phyloP scores from a whole-genome alignment of 2,888 invertebrate genomes.

The Limnephilus auricula region DNA sequence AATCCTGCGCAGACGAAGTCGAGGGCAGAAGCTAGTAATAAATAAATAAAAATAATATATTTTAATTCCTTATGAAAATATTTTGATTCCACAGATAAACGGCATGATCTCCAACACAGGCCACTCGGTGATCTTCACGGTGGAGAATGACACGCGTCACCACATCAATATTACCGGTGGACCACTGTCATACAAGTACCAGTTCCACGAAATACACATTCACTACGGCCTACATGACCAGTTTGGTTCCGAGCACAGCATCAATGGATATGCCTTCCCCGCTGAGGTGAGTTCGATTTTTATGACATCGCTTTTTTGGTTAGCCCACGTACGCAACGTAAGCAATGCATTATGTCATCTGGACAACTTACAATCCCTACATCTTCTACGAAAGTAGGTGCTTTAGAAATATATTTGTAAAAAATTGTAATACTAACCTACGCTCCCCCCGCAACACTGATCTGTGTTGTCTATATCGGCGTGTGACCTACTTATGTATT shows the following conservation, averaged over 20 bases:
- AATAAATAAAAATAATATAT: neutral
- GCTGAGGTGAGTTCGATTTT: constrained; percentile 88
- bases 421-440: too few species aligned
- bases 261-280: constrained; percentile 97
- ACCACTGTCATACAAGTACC: constrained; percentile 96
- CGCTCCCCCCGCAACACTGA: too few species aligned
- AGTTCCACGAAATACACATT: constrained; percentile 95
- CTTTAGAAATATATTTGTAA: too few species aligned
- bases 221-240: constrained; percentile 95
- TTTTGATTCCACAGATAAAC: constrained; percentile 83
- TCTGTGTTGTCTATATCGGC: too few species aligned
- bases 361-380: too few species aligned
- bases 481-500: too few species aligned
- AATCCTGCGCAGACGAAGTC: too few species aligned
- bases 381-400: too few species aligned
- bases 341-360: too few species aligned
- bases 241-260: constrained; percentile 97
- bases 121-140: constrained; percentile 94
- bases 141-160: constrained; percentile 89
- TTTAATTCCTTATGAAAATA: neutral
- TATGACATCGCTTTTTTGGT: neutral
- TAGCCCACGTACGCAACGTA: neutral
- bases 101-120: constrained; percentile 95
- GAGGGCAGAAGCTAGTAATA: too few species aligned
- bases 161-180: constrained; percentile 97